Percentiles rank a stretch among this genome's conserved stretches.
Evolutionary conservation across 1,140 invertebrate species (phyloP).

Genomic region (Pentalonia nigronervosa): DNA sequence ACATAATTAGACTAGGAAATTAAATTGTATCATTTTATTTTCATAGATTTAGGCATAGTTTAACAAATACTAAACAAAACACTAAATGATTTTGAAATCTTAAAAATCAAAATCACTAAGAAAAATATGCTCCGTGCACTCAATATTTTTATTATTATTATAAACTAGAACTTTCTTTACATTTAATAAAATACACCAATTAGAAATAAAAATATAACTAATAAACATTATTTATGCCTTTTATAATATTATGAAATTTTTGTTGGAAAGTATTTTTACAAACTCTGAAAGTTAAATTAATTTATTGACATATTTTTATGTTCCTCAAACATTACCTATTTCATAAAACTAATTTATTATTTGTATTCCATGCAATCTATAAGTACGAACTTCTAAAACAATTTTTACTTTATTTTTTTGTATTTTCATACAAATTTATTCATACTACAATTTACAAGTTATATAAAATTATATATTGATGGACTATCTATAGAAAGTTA

Average conservation of each 20-base stretch:
- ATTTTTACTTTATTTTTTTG: neutral
- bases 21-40: neutral
- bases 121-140: neutral
- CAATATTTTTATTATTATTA: neutral
- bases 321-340: neutral
- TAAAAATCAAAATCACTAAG: neutral
- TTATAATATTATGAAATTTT: neutral
- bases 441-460: neutral
- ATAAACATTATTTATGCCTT: neutral
- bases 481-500: neutral
- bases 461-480: neutral
- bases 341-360: neutral
- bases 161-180: neutral
- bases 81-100: neutral
- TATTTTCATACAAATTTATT: neutral
- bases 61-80: neutral
- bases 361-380: neutral
- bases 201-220: neutral
- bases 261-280: neutral
- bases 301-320: neutral
- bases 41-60: neutral
- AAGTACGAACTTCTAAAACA: neutral
- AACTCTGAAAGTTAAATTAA: constrained; percentile 4
- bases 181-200: neutral
- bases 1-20: neutral